Conservation (phyloP, 2,797 vertebrate genomes). For the Girardinus metallicus region DNA sequence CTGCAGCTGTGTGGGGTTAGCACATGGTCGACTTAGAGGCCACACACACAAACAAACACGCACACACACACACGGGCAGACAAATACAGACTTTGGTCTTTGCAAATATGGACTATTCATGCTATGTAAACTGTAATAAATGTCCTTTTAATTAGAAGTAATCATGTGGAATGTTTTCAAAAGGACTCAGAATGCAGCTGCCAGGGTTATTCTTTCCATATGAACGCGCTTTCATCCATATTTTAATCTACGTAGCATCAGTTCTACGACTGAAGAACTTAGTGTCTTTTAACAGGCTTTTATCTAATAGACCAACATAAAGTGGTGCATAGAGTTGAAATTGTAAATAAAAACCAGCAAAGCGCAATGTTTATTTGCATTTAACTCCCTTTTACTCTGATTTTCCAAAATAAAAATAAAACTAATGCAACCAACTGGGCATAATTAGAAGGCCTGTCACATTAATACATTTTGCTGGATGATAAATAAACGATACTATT, state of each 20-base stretch:
- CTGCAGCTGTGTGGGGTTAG: conserved; percentile 81
- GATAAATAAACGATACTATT: too few species aligned
- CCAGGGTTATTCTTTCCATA: not conserved
- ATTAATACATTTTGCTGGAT: too few species aligned
- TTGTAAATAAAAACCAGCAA: not conserved
- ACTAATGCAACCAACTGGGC: not conserved
- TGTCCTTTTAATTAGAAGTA: conserved; percentile 37
- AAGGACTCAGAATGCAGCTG: conserved; percentile 4
- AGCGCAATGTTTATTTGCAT: not conserved
- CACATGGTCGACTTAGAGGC: conserved; percentile 79
- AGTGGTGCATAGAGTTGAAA: not conserved
- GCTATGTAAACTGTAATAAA: conserved; percentile 45
- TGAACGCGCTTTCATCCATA: not conserved
- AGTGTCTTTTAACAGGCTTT: not conserved
- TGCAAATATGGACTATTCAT: conserved; percentile 63
- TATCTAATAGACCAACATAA: not conserved
- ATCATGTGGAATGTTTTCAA: conserved; percentile 19
- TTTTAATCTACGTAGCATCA: not conserved
- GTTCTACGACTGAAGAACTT: not conserved
- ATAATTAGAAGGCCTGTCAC: not conserved
- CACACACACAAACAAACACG: conserved; percentile 70
- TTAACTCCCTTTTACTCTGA: not conserved
- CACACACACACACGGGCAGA: conserved; percentile 59
- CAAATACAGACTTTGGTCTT: conserved; percentile 57
- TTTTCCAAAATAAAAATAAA: not conserved